A percentile compares a stretch with the other conserved stretches of the same genome.
phyloP scores from a whole-genome alignment of 2,797 vertebrate genomes.

The Pseudocheirus occidentalis region DNA sequence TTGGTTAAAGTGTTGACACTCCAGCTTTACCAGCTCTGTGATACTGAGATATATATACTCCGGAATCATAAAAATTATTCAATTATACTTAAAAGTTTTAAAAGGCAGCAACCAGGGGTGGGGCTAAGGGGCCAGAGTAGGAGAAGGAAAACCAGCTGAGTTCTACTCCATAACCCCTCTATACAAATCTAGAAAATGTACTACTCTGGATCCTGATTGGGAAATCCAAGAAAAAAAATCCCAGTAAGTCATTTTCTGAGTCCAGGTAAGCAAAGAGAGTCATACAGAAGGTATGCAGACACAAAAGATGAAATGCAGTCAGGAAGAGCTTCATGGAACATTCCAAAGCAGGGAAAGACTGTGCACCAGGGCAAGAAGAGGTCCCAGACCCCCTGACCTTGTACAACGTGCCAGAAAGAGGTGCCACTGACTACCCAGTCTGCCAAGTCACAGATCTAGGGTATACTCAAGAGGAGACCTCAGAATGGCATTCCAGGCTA shows the following conservation, averaged over 20 bases:
- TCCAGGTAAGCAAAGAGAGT: background rate
- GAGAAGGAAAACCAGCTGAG: background rate
- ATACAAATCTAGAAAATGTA: background rate
- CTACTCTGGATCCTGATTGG: background rate
- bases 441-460: background rate
- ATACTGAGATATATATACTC: background rate
- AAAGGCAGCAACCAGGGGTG: background rate
- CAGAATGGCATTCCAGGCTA: background rate
- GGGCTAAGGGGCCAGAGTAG: background rate
- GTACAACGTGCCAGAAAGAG: background rate
- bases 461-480: background rate
- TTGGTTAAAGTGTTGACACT: background rate
- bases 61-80: background rate
- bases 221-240: background rate
- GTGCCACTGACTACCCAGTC: background rate
- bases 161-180: background rate
- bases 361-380: background rate
- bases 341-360: background rate
- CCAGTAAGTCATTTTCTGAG: background rate
- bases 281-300: background rate
- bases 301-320: background rate
- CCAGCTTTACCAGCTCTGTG: background rate
- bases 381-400: background rate
- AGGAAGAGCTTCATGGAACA: background rate
- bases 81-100: background rate